Conservation (phyloP, 1,140 invertebrate species). For the Littorina saxatilis region DNA sequence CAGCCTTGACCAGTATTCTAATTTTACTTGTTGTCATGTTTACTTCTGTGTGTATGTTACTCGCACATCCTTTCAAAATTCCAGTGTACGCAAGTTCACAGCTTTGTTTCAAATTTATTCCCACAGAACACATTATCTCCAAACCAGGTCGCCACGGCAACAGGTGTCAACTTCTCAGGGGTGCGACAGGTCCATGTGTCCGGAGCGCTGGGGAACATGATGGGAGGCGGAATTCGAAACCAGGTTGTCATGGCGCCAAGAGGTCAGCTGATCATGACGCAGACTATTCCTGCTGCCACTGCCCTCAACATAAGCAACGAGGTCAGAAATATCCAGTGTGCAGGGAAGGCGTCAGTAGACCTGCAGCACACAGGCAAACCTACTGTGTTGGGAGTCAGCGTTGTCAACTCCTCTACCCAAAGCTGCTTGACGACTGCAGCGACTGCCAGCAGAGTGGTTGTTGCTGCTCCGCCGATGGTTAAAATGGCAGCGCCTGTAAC, state of each 20-base stretch:
- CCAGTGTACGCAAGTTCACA: too few relatives aligned
- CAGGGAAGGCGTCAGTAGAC: not conserved
- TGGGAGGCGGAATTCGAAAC: slow-evolving; percentile 4
- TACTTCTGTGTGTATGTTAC: too few relatives aligned
- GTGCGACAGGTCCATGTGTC: slow-evolving; percentile 23
- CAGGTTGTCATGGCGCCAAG: slow-evolving; percentile 34
- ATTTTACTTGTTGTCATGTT: too few relatives aligned
- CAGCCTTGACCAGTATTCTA: too few relatives aligned
- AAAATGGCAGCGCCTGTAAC: not conserved
- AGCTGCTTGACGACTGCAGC: not conserved
- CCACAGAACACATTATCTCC: slow-evolving; percentile 29
- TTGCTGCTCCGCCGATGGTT: not conserved
- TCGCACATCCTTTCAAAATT: too few relatives aligned
- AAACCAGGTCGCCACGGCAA: not conserved
- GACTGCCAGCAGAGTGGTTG: not conserved
- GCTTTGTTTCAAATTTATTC: too few relatives aligned
- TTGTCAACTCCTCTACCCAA: not conserved
- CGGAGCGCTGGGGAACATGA: not conserved
- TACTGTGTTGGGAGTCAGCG: slow-evolving; percentile 4
- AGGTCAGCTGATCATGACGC: slow-evolving; percentile 37
- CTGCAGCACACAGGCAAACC: too few relatives aligned
- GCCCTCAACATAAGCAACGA: not conserved
- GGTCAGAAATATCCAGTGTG: not conserved
- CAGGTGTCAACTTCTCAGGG: slow-evolving; percentile 14
- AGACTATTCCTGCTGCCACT: not conserved